Conservation (phyloP, 2,113 vertebrate species). For the Amblyornis subalaris region DNA sequence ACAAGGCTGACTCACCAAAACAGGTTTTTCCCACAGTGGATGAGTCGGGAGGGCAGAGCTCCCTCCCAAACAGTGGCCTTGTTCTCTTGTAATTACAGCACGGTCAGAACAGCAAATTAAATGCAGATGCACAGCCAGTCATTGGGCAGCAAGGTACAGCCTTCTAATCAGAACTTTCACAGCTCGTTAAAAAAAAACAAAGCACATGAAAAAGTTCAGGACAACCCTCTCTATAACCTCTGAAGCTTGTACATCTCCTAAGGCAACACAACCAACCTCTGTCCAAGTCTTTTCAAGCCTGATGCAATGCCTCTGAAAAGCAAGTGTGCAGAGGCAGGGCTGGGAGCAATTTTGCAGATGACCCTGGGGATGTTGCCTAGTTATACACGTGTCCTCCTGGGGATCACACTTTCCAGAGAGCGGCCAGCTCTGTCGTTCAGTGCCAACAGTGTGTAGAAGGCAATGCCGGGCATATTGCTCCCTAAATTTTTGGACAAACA, state of each 20-base stretch:
- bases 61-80: not conserved
- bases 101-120: not conserved
- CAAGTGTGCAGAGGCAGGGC: rapidly evolving
- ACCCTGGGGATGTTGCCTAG: not conserved
- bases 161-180: not conserved
- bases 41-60: not conserved
- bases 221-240: not conserved
- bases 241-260: not conserved
- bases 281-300: not conserved
- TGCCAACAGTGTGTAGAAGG: not conserved
- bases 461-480: not conserved
- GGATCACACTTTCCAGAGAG: not conserved
- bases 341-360: not conserved
- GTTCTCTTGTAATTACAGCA: not conserved
- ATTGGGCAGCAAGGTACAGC: not conserved
- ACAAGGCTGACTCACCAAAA: not conserved
- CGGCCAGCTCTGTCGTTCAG: not conserved
- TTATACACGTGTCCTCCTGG: not conserved
- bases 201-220: not conserved
- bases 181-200: not conserved
- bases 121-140: not conserved
- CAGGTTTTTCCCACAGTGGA: not conserved
- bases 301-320: not conserved
- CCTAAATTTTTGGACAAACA: not conserved
- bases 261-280: not conserved